These are phyloP conservation scores for Antheraea yamamai DNA, from an alignment of 2,888 invertebrate genomes.

Conservation along the genomic window DNA sequence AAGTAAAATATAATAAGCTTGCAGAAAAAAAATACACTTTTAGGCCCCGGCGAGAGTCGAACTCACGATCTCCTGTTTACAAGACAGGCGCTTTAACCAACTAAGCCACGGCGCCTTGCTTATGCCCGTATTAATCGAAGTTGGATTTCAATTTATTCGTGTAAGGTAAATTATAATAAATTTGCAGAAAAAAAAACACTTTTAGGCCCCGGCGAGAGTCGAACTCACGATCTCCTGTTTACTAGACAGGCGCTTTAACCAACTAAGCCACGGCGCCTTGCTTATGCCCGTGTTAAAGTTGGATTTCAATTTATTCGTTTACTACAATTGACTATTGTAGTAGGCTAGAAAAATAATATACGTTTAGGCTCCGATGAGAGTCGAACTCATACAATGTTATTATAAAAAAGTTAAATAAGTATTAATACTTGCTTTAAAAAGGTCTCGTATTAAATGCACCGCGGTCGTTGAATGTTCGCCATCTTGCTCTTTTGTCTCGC, in stretches of 20 bases:
- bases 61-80: too few species aligned
- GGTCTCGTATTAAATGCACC: too few species aligned
- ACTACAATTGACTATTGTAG: too few species aligned
- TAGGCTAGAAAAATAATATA: too few species aligned
- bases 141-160: neutral
- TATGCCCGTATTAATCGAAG: neutral
- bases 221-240: slow-evolving; percentile 55
- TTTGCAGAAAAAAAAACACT: neutral
- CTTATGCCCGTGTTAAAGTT: neutral
- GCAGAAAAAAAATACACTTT: neutral
- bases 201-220: slow-evolving; percentile 86
- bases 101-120: slow-evolving; percentile 69
- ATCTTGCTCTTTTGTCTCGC: too few species aligned
- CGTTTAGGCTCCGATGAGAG: too few species aligned
- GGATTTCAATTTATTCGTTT: too few species aligned
- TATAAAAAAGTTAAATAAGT: too few species aligned
- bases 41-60: slow-evolving; percentile 40
- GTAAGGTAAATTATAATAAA: neutral
- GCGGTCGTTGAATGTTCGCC: too few species aligned
- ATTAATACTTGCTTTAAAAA: too few species aligned
- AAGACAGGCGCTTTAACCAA: too few species aligned
- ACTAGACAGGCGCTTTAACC: slow-evolving; percentile 79
- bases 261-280: slow-evolving; percentile 88
- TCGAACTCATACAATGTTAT: neutral
- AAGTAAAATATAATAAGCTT: neutral